phyloP scores from a whole-genome alignment of 2,888 invertebrate species.

The Belgica antarctica region DNA sequence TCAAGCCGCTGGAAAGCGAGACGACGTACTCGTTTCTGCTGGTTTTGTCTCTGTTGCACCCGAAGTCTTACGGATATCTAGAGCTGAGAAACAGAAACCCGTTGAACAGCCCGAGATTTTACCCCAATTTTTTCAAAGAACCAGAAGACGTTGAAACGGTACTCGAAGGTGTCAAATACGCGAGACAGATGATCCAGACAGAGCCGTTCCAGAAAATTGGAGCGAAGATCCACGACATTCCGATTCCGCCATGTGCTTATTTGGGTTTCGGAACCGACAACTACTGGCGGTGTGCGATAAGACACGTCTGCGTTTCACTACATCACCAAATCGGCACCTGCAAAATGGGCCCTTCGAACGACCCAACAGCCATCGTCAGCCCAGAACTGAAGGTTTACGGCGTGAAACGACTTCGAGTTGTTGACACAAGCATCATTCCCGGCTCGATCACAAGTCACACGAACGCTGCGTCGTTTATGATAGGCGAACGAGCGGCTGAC shows the following conservation, averaged over 20 bases:
- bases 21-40: constrained; percentile 58
- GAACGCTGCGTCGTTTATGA: constrained; percentile 69
- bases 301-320: constrained; percentile 61
- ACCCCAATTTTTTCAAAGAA: constrained; percentile 58
- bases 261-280: constrained; percentile 60
- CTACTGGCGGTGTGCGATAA: constrained; percentile 70
- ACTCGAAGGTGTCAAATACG: constrained; percentile 57
- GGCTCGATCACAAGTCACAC: constrained; percentile 65
- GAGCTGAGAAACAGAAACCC: constrained; percentile 58
- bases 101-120: constrained; percentile 57
- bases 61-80: constrained; percentile 58
- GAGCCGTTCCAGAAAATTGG: constrained; percentile 61
- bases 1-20: constrained; percentile 54
- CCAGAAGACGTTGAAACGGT: constrained; percentile 54
- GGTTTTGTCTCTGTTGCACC: constrained; percentile 58
- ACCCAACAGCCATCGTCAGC: constrained; percentile 65
- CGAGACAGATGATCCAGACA: constrained; percentile 60
- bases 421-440: constrained; percentile 68
- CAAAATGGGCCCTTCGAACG: constrained; percentile 67
- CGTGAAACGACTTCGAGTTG: constrained; percentile 62
- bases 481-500: constrained; percentile 70
- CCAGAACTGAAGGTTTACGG: constrained; percentile 64
- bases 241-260: constrained; percentile 57
- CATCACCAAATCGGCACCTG: constrained; percentile 69
- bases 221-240: constrained; percentile 57